Percentiles rank a stretch among this genome's conserved stretches.
These are phyloP conservation scores for Horisme vitalbata DNA, from an alignment of 2,888 invertebrate genomes.

Conservation along the genomic window DNA sequence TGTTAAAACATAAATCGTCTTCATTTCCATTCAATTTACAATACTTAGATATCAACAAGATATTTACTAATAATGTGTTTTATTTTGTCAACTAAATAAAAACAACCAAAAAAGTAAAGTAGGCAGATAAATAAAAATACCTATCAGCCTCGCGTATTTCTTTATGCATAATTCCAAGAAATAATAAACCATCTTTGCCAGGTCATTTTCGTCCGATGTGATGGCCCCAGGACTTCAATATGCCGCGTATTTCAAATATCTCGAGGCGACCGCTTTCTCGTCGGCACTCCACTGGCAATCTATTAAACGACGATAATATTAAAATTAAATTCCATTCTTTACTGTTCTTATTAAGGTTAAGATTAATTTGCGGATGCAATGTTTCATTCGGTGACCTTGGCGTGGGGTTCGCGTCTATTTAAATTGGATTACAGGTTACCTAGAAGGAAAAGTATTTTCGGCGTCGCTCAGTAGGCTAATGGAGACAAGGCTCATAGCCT, in stretches of 20 bases:
- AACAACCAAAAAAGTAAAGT: neutral
- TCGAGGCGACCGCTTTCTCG: slow-evolving; percentile 55
- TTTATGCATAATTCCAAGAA: slow-evolving; percentile 45
- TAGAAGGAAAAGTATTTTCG: slow-evolving; percentile 45
- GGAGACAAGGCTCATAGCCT: slow-evolving; percentile 47
- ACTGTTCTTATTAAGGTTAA: neutral
- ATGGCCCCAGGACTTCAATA: slow-evolving; percentile 73
- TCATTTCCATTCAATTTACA: too few species aligned
- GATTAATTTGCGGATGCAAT: slow-evolving; percentile 19
- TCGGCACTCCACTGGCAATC: slow-evolving; percentile 53
- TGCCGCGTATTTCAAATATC: slow-evolving; percentile 75
- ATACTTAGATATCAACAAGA: too few species aligned
- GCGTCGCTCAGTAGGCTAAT: slow-evolving; percentile 47
- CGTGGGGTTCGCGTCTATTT: slow-evolving; percentile 24
- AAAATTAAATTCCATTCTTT: slow-evolving; percentile 31
- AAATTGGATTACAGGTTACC: slow-evolving; percentile 49
- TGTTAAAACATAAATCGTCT: too few species aligned
- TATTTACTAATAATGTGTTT: too few species aligned
- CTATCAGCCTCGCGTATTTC: slow-evolving; percentile 13
- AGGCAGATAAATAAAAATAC: slow-evolving; percentile 24
- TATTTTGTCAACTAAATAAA: too few species aligned
- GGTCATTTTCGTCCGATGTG: slow-evolving; percentile 68
- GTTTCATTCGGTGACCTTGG: slow-evolving; percentile 6
- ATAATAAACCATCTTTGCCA: slow-evolving; percentile 54
- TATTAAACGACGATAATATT: slow-evolving; percentile 70